Base-by-base conservation (phyloP, 2,113 vertebrate species). In the Steatornis caripensis region DNA sequence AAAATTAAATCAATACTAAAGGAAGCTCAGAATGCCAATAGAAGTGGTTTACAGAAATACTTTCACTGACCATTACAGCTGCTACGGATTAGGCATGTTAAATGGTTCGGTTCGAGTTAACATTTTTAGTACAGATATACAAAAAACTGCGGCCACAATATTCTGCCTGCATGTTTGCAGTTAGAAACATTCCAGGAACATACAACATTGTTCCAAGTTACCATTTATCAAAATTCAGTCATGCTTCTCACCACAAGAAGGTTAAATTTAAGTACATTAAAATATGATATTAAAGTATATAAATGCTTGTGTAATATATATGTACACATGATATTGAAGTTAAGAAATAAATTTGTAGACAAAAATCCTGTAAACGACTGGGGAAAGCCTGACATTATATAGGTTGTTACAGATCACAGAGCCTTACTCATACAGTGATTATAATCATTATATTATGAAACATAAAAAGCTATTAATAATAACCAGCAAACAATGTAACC, bases 21-120 rank as follows among this genome's bases (percentile, higher is more conserved):
- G 95, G 92, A 93, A 96, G 96, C 90, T 96, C 87, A 39, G 62
- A 84, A 94, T 66, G 93, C 95, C 97, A 96, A 72, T 8, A 95
- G 96, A 97, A 97, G 96, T 93, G 95, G 93, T 95, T 97, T 92
- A 60, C 85, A 96, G 45, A 96, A 98, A 96, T 96, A 97, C 89
- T 86, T 95, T 84, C 94, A 45, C 84, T 98, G 97, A 75, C 97
- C 91, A 62, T 91, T 95, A 87, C 97, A 97, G 97, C 97, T 97
- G 98, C 96, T 96, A 95, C 26, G 12, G 95, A 97, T 98, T 97
- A 98, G 87, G 90, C 85, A 80, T 4, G 58, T 96, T 93, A 96
- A 98, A 98, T 0, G 17, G 93, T 93, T 97, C 95, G 55, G 85
- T 96, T 97, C 80, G 86, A 95, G 89, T 90, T 87, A 96, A 96